A percentile compares a stretch with the other conserved stretches of the same genome.
Conservation (phyloP, 2,113 vertebrate species). For the Prochilodus magdalenae region DNA sequence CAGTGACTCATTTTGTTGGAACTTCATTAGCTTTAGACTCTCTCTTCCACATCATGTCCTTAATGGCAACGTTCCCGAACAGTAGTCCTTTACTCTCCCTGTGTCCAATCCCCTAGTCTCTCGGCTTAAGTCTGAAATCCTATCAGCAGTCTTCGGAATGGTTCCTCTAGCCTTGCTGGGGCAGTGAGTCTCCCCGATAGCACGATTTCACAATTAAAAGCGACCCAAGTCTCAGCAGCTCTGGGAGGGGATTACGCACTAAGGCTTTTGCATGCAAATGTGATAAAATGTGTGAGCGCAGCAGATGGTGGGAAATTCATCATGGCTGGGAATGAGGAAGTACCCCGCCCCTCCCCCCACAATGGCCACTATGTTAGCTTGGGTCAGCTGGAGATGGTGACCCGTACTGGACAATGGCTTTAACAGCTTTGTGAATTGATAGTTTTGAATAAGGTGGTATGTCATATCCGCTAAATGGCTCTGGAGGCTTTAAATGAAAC, state of each 20-base stretch:
- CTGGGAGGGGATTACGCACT: constrained; percentile 5
- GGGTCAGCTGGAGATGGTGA: neutral
- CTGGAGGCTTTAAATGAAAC: neutral
- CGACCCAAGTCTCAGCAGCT: neutral
- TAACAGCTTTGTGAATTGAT: neutral
- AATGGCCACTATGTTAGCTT: neutral
- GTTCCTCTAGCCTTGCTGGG: neutral
- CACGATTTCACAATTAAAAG: constrained; percentile 25
- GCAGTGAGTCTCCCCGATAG: constrained; percentile 1
- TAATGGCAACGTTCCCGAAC: neutral
- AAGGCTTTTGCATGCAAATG: constrained; percentile 35
- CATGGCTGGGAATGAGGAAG: neutral
- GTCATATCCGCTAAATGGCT: neutral
- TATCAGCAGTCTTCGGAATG: neutral
- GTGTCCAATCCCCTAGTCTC: neutral
- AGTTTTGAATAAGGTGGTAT: neutral
- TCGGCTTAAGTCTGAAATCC: constrained; percentile 3
- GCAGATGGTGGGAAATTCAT: constrained; percentile 29
- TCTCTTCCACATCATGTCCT: neutral
- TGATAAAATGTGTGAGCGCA: constrained; percentile 9
- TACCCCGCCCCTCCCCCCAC: neutral
- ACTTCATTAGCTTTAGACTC: neutral
- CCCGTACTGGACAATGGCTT: neutral
- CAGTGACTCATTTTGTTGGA: neutral
- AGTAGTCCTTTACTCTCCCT: neutral